Evolutionary conservation across 2,888 invertebrate species (phyloP), one percentile per base, ranked within the genome.

Genomic region (Tiphia femorata): DNA sequence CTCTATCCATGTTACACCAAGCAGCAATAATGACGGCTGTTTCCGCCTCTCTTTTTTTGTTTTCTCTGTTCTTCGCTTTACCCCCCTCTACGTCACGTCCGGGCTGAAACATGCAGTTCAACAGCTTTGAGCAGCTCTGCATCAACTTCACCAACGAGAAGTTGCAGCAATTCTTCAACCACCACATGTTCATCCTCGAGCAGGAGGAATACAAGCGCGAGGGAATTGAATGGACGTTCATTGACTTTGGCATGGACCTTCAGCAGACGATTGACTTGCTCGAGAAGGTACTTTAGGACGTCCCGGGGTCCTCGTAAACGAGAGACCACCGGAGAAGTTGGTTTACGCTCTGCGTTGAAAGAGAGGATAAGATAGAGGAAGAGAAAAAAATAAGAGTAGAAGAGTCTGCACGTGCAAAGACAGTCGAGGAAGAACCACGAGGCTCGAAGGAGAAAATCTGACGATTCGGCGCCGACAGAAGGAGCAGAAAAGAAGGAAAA

Each of bases 141-240:
- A 92, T 92, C 87, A 92, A 92, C 86, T 92, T 91, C 86, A 91
- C 91, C 80, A 92, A 92, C 84, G 91, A 92, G 84, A 89, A 91
- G 80, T 86, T 92, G 66, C 91, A 92, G 81, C 92, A 92, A 81
- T 92, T 91, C 87, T 92, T 92, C 88, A 92, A 92, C 84, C 91
- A 92, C 72, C 88, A 92, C 86, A 92, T 92, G 91, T 92, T 92
- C 84, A 90, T 92, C 63, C 86, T 92, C 81, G 91, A 92, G 84
- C 91, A 92, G 85, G 91, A 92, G 84, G 91, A 92, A 75, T 92
- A 92, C 86, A 88, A 89, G 77, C 86, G 88, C 64, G 91, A 92
- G 83, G 91, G 91, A 68, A 92, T 92, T 82, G 87, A 90, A 70
- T 92, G 91, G 91, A 88, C 88, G 67, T 92, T 91, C 84, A 91